Evolutionary conservation across 2,888 invertebrate genomes (phyloP).

Genomic region (Phorcus lineatus): DNA sequence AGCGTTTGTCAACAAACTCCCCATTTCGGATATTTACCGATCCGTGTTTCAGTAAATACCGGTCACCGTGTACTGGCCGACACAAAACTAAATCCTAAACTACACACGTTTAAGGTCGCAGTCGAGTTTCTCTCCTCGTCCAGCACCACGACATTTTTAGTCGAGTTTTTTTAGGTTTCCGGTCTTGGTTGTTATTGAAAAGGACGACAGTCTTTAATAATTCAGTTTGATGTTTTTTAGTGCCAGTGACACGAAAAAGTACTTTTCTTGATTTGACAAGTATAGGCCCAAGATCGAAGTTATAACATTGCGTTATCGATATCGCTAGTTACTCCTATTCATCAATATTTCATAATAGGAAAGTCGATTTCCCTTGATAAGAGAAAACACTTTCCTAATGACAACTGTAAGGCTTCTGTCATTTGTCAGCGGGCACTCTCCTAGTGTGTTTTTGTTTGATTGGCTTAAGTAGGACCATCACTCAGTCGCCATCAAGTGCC

Average conservation of each 20-base stretch:
- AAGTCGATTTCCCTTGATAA: neutral
- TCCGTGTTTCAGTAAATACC: constrained; percentile 9
- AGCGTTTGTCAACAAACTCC: constrained; percentile 14
- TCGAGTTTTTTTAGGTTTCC: neutral
- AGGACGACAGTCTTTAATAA: too few species aligned
- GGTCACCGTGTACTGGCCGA: neutral
- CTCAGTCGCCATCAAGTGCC: neutral
- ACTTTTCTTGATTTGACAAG: neutral
- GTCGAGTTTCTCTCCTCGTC: neutral
- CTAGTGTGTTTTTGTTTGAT: neutral
- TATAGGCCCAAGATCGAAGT: neutral
- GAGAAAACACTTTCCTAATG: neutral
- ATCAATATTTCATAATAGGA: neutral
- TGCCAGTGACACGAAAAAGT: neutral
- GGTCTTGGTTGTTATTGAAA: neutral
- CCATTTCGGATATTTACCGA: constrained; percentile 19
- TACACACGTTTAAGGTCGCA: constrained; percentile 17
- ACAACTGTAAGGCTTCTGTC: neutral
- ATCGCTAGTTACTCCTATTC: neutral
- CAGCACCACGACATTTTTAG: too few species aligned
- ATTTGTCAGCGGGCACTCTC: neutral
- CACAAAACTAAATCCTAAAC: constrained; percentile 15
- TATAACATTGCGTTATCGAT: constrained; percentile 1
- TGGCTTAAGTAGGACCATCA: neutral
- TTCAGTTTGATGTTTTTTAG: too few species aligned